Conservation (phyloP, 2,797 vertebrate species). For the Cyclura pinguis region DNA sequence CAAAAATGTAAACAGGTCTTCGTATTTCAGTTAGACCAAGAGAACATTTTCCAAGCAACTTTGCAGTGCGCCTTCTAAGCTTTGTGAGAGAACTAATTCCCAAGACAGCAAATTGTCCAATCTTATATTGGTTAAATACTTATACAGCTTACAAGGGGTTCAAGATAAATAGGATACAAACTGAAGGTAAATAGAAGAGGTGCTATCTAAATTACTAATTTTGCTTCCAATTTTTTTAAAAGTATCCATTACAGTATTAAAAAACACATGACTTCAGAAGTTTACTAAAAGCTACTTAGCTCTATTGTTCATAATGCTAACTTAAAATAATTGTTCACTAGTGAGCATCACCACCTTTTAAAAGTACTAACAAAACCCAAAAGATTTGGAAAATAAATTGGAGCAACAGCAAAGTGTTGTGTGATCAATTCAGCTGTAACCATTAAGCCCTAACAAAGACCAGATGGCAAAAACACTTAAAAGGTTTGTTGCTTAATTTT, state of each 20-base stretch:
- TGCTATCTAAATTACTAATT: background rate
- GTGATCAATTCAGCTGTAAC: background rate
- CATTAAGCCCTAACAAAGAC: background rate
- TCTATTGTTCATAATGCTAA: background rate
- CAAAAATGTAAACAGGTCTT: conserved; percentile 60
- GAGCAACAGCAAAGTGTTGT: accelerated
- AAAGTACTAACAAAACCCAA: background rate
- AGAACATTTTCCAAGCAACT: conserved; percentile 63
- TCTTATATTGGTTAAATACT: conserved; percentile 49
- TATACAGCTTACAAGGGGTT: conserved; percentile 55
- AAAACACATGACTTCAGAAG: background rate
- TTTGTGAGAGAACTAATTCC: conserved; percentile 69
- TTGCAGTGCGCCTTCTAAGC: conserved; percentile 77
- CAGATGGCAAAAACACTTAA: background rate
- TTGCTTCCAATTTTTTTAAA: background rate
- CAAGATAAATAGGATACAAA: conserved; percentile 28
- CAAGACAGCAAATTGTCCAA: conserved; percentile 59
- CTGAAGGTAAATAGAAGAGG: background rate
- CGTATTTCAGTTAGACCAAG: conserved; percentile 52
- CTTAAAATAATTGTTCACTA: background rate
- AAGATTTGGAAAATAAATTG: background rate
- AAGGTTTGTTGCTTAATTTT: background rate
- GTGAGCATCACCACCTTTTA: background rate
- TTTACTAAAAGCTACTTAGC: background rate
- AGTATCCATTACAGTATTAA: background rate